Evolutionary conservation across 1,140 invertebrate species (phyloP).

Genomic region (Cotesia glomerata): DNA sequence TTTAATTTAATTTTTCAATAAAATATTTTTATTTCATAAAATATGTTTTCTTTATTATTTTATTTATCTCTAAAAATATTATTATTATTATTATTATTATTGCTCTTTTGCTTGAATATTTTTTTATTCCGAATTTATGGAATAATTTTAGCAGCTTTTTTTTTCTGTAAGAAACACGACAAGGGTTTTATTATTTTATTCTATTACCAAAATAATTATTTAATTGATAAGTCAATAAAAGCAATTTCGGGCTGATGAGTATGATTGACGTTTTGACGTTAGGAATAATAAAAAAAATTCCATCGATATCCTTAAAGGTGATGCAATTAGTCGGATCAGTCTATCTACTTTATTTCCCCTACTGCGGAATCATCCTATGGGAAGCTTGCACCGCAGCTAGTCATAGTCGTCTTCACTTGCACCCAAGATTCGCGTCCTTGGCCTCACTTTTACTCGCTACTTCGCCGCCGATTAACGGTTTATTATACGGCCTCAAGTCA

Average conservation of each 20-base stretch:
- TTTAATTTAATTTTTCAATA: no score
- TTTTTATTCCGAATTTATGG: no score
- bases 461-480: slow-evolving; percentile 75
- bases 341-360: slow-evolving; percentile 75
- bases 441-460: slow-evolving; percentile 71
- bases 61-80: no score
- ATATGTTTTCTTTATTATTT: no score
- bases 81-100: no score
- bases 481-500: slow-evolving; percentile 80
- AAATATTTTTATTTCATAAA: no score
- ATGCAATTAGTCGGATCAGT: slow-evolving; percentile 75
- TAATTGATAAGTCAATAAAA: neutral
- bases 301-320: slow-evolving; percentile 41
- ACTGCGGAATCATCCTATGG: slow-evolving; percentile 76
- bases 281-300: neutral
- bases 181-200: neutral
- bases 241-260: neutral
- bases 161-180: no score
- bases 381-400: slow-evolving; percentile 54
- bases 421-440: slow-evolving; percentile 66
- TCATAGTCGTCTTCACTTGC: slow-evolving; percentile 56
- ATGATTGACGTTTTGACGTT: neutral
- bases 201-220: neutral
- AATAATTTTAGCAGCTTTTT: neutral
- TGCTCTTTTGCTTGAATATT: no score